Conservation (phyloP, 2,113 vertebrate species). For the Steatornis caripensis region DNA sequence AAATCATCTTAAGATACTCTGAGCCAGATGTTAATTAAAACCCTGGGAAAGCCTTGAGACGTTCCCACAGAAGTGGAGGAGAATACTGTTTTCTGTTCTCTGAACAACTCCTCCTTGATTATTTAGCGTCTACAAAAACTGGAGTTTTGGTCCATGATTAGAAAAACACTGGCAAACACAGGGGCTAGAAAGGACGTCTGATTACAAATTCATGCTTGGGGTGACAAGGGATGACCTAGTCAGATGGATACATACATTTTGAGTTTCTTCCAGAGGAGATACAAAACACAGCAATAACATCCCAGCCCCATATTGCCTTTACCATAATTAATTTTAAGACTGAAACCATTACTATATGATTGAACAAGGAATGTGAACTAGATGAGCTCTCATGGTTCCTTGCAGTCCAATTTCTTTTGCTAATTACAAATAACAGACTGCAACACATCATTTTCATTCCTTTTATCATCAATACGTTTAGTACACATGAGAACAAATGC, state of each 20-base stretch:
- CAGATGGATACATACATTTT: not conserved
- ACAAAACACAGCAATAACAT: not conserved
- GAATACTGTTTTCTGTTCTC: not conserved
- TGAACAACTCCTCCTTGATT: not conserved
- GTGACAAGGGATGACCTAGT: not conserved
- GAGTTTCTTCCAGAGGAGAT: not conserved
- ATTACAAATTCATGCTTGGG: not conserved
- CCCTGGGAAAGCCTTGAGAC: slow-evolving; percentile 3
- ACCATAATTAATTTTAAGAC: not conserved
- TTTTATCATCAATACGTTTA: not conserved
- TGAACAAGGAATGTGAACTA: not conserved
- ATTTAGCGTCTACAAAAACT: not conserved
- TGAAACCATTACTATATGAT: not conserved
- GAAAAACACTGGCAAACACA: not conserved
- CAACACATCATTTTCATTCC: not conserved
- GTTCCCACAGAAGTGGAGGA: not conserved
- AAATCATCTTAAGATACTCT: not conserved
- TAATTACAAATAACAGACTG: not conserved
- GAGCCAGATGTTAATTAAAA: not conserved
- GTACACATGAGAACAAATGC: not conserved
- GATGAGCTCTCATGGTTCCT: not conserved
- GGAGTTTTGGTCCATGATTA: not conserved
- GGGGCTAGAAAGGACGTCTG: not conserved
- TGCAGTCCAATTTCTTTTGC: not conserved
- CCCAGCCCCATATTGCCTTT: not conserved